Evolutionary conservation across 2,113 vertebrate species (phyloP).

Genomic region (Neotragus moschatus): DNA sequence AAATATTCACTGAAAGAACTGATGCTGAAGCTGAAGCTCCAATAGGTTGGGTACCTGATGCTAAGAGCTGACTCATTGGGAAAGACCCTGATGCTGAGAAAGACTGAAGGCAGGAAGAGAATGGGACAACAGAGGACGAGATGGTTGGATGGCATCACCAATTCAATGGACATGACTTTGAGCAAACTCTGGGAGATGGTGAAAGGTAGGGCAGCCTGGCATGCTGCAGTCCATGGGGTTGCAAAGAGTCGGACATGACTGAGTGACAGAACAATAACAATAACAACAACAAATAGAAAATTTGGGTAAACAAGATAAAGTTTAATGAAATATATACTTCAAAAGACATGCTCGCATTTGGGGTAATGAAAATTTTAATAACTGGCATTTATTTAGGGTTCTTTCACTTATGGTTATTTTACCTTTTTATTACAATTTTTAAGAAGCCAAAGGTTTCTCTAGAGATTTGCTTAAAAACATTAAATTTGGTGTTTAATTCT

Average conservation of each 20-base stretch:
- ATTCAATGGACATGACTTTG: not conserved
- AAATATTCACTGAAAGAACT: not conserved
- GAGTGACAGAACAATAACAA: not conserved
- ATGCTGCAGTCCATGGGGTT: not conserved
- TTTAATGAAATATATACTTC: constrained; percentile 8
- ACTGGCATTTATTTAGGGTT: not conserved
- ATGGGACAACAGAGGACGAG: not conserved
- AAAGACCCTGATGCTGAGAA: not conserved
- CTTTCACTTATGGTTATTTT: not conserved
- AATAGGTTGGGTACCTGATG: not conserved
- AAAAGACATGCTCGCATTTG: not conserved
- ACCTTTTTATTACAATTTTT: not conserved
- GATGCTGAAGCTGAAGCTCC: not conserved
- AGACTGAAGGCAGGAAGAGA: not conserved
- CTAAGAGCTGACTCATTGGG: not conserved
- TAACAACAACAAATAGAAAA: not conserved
- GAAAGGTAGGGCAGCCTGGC: not conserved
- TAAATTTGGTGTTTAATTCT: constrained; percentile 10
- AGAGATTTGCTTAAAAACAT: constrained; percentile 18
- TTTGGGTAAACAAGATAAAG: constrained; percentile 17
- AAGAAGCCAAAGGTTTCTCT: not conserved
- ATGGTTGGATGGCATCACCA: not conserved
- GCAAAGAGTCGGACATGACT: not conserved
- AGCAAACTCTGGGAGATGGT: not conserved
- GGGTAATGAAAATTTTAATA: constrained; percentile 26